Evolutionary conservation across 2,888 invertebrate species (phyloP), one percentile per base, ranked within the genome.

Genomic region (Portevinia maculata): DNA sequence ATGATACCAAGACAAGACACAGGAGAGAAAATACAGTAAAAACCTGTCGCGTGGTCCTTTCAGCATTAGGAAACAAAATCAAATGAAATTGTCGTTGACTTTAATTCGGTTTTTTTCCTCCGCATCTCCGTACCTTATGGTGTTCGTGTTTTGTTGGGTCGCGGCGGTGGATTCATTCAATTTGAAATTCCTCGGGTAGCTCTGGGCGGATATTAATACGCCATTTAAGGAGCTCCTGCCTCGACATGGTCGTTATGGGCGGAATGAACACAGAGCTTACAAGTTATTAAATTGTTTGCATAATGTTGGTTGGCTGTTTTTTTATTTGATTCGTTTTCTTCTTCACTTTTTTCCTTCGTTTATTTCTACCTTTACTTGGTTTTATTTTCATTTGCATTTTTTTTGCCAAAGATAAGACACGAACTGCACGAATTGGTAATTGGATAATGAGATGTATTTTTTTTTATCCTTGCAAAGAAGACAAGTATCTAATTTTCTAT

Each of bases 241-340:
- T 48, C 28, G 57, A 44, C 30, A 7, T 41, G 6, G 3, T 3
- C 34, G 17, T 44, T 55, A 48, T 30, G 30, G 48, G 41, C 57
- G 50, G 62, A 50, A 69, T 69, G 53, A 62, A 52, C 41, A 64
- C 28, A 62, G 41, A 59, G 65, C 76, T 76, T 83, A 71, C 50
- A 71, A 65, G 60, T 75, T 67, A 75, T 75, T 75, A 75, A 75
- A 83, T 78, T 71, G 71, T 83, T 83, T 83, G 60, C 62, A 78
- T 39, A 73, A 78, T 71, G 78, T 76, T n/a, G n/a, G 70, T 67
- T 62, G 34, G 64, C n/a, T n/a, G n/a, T n/a, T 21, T 39, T 79
- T 75, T 62, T 57, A 21, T 64, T 57, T 52, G 15, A 9, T 24
- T 73, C 9, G n/a, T 50, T 41, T 32, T 55, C 46, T 46, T 8